These are phyloP conservation scores for Papilio elwesi DNA, from an alignment of 2,888 invertebrate species.

Conservation along the genomic window DNA sequence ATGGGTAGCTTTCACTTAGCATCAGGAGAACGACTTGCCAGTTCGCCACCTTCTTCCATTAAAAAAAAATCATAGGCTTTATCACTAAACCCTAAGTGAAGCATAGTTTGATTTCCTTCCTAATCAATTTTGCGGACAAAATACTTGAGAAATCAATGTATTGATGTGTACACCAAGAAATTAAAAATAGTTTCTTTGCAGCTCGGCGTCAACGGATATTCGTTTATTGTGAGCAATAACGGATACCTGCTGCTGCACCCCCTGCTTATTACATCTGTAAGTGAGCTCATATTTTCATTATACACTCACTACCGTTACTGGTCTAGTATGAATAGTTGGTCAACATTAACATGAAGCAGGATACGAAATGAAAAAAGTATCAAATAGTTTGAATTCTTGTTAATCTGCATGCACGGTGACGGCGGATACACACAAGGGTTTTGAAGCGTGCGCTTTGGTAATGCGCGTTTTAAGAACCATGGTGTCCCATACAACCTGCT, in stretches of 20 bases:
- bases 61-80: no score
- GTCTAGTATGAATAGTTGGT: neutral
- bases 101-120: neutral
- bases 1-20: no score
- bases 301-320: neutral
- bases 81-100: neutral
- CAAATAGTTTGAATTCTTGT: no score
- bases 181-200: conserved; percentile 71
- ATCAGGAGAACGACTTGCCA: no score
- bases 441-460: no score
- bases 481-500: no score
- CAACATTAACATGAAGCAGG: neutral
- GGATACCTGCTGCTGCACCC: conserved; percentile 98
- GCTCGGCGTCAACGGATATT: conserved; percentile 98
- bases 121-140: conserved; percentile 10
- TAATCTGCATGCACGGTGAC: no score
- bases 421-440: no score
- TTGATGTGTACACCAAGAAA: neutral
- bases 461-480: no score
- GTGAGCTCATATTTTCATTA: conserved; percentile 53
- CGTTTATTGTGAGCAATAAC: conserved; percentile 98
- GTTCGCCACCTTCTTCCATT: no score
- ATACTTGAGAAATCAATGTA: conserved; percentile 7
- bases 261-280: conserved; percentile 93
- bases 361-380: no score